Percentiles rank a stretch among this genome's conserved stretches.
Conservation (phyloP, 2,888 invertebrate species). For the Euzophera pinguis region DNA sequence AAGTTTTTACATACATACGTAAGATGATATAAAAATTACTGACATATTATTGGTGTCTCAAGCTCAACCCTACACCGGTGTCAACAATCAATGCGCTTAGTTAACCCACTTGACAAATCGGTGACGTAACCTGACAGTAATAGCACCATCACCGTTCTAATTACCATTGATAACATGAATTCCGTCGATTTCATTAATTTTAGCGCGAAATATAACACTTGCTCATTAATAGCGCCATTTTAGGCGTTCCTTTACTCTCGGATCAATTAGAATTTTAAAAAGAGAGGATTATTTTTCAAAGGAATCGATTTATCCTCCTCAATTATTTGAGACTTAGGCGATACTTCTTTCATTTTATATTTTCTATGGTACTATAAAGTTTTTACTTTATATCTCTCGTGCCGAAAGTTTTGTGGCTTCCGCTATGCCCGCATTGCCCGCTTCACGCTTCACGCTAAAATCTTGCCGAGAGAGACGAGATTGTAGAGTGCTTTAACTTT, state of each 20-base stretch:
- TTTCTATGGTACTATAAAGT: too few relatives aligned
- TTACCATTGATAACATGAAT: conserved; percentile 10
- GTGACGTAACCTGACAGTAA: conserved; percentile 10
- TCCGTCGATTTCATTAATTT: conserved; percentile 10
- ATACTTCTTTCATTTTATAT: too few relatives aligned
- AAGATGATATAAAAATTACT: background rate
- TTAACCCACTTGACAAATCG: conserved; percentile 6
- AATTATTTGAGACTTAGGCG: too few relatives aligned
- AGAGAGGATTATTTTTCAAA: background rate
- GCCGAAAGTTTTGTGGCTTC: too few relatives aligned
- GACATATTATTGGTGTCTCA: background rate
- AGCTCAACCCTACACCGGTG: background rate
- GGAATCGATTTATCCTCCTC: background rate
- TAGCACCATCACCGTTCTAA: conserved; percentile 1
- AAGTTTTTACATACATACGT: too few relatives aligned
- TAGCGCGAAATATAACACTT: conserved; percentile 7
- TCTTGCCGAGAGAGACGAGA: too few relatives aligned
- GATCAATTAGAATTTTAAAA: background rate
- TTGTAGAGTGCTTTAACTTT: too few relatives aligned
- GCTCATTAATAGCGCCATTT: conserved; percentile 1
- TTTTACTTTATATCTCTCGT: too few relatives aligned
- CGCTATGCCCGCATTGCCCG: too few relatives aligned
- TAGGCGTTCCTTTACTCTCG: background rate
- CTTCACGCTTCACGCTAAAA: too few relatives aligned
- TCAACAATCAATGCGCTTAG: background rate